Conservation (phyloP, 2,113 vertebrate species). For the Ovis aries region DNA sequence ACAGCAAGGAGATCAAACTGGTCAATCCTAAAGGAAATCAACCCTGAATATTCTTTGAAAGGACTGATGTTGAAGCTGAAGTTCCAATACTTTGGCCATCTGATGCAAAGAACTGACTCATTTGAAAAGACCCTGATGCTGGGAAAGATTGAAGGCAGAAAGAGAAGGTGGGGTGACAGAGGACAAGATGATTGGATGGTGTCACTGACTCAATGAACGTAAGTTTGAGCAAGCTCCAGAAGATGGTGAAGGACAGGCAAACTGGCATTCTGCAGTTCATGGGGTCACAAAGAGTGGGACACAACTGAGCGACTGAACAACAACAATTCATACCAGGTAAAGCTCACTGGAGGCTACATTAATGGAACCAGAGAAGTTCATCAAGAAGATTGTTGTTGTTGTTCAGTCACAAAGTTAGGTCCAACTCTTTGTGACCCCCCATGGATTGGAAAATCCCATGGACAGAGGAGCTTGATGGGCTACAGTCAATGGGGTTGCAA, state of each 20-base stretch:
- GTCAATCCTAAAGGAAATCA: background rate
- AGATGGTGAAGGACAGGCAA: background rate
- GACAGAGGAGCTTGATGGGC: background rate
- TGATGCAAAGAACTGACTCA: background rate
- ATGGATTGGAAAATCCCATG: background rate
- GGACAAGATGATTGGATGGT: background rate
- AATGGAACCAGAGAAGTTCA: background rate
- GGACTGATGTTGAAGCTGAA: background rate
- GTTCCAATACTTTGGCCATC: background rate
- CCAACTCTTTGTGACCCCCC: background rate
- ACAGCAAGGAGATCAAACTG: background rate
- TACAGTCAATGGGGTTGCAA: background rate
- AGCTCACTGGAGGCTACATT: background rate
- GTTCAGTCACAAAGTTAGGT: background rate
- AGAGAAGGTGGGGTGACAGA: background rate
- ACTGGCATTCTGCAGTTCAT: background rate
- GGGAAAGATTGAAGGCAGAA: background rate
- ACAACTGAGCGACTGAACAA: background rate
- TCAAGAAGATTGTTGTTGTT: background rate
- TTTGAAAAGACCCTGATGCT: background rate
- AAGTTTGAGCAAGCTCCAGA: background rate
- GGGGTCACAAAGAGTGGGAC: background rate
- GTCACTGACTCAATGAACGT: background rate
- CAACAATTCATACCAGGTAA: background rate
- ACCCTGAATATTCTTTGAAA: background rate